Base-by-base conservation (phyloP, 2,113 vertebrate genomes). In the Phasianus colchicus region DNA sequence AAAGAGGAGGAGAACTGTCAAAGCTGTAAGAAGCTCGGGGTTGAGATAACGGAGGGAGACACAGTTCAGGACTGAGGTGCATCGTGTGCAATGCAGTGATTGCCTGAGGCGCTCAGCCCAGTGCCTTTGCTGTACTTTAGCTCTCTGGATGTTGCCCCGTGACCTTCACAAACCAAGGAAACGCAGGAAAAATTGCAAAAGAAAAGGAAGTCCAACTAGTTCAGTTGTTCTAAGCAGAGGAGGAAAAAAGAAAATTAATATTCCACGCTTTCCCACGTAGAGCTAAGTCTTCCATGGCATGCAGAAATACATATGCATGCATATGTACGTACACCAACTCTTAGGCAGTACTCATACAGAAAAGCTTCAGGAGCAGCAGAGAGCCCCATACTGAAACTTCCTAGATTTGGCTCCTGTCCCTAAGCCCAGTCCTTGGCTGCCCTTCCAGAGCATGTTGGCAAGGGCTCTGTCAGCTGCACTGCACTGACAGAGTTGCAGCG, bases 1-100 rank as follows among this genome's bases (percentile, higher is more conserved):
- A 73, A 63, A 27, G 70, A 88, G 47, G 65, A 88, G 45, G 65
- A 92, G 54, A 85, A 40, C 30, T 83, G 85, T 64, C 85, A 94
- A 73, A 66, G 21, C 63, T 42, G 75, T 74, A 77, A 0, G 1
- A 60, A 88, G 75, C 79, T 93, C 79, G 90, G 86, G 79, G 88
- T 3, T 89, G 67, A 91, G 80, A 83, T 93, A 91, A 93, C 1
- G 1, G 43, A 54, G 50, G 13, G 73, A 72, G 81, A 84, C 88
- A 79, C n/a, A 40, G 30, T 43, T 90, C 20, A 29, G 65, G 40
- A 34, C 54, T 69, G 57, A 87, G 71, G 71, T 63, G 38, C 34
- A 30, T 40, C 80, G 55, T 70, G 32, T 29, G 21, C 25, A 4
- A 21, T 25, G 47, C 50, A 21, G 45, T 3, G 13, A 60, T 64